A percentile compares a stretch with the other conserved stretches of the same genome.
phyloP scores from a whole-genome alignment of 2,113 vertebrate genomes.

The Bombycilla garrulus region DNA sequence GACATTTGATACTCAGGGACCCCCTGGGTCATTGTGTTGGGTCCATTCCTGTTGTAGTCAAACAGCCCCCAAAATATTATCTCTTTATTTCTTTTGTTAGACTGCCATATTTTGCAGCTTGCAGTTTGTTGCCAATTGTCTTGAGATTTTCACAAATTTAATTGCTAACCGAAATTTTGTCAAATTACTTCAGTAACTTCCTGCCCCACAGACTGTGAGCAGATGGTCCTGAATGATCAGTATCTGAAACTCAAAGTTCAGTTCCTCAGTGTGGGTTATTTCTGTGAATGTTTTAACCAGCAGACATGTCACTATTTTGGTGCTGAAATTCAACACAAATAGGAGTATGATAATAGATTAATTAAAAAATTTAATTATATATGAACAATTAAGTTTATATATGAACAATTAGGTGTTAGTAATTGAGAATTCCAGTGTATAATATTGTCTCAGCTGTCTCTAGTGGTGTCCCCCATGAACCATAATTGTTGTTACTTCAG shows the following conservation, averaged over 20 bases:
- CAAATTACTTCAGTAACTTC: background rate
- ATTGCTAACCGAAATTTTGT: background rate
- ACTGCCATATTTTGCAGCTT: background rate
- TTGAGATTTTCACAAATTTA: conserved; percentile 3
- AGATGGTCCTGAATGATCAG: background rate
- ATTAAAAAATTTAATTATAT: background rate
- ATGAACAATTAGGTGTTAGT: background rate
- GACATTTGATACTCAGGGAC: background rate
- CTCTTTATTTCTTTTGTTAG: background rate
- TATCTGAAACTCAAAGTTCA: background rate
- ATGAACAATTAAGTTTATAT: background rate
- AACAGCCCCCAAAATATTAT: background rate
- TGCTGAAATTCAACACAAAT: background rate
- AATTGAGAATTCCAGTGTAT: background rate
- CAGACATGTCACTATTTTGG: background rate
- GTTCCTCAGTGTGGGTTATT: background rate
- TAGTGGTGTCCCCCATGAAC: background rate
- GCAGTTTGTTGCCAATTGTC: background rate
- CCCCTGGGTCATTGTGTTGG: background rate
- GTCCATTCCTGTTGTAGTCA: background rate
- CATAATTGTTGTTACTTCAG: background rate
- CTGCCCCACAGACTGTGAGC: background rate
- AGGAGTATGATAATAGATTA: background rate
- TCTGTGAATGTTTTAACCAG: background rate
- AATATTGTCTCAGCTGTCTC: background rate